Base-by-base conservation (phyloP, 1,140 invertebrate genomes). In the Trigoniulus corallinus region DNA sequence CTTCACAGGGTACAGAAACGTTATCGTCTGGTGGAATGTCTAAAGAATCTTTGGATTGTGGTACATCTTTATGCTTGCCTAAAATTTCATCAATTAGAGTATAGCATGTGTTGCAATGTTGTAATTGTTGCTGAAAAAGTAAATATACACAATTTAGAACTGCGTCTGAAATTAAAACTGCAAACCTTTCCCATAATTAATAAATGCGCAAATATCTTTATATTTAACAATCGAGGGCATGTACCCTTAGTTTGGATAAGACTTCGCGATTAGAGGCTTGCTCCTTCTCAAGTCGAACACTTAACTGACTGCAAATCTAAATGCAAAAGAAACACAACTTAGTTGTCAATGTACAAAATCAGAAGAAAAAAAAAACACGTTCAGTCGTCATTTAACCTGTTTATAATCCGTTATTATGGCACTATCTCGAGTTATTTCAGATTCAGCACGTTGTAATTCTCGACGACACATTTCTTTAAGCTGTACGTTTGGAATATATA, bases 391-490 rank as follows among this genome's bases (percentile, higher is more conserved):
- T 1, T 15, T 44, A 12, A 79, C 78, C 69, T 79, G 74, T 69
- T 96, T 95, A 63, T 98, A 98, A 59, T 97, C 91, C 43, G 78
- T 71, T 57, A 92, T 87, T 37, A 93, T 88, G 25, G 75, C 73
- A 26, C 72, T 69, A 57, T 82, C 86, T 56, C 80, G 74, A 23
- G 69, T 71, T 53, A 75, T 77, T 56, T 88, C 85, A 4, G 72
- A 63, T 56, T 88, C 80, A n/a, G 80, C 75, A 52, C 79, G 70
- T 39, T 79, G 72, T 13, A 88, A 73, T 66, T 91, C 86, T 40
- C 81, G 64, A 58, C 88, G 78, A 47, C 91, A 73, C 72, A 91
- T 80, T 48, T 88, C 83, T 57, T 89, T 88, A 2, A 93, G 72
- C 73, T 78, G 54, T 46, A 62, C 12, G 12, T 12, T 39, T 12